Evolutionary conservation across 1,140 invertebrate genomes (phyloP), one percentile per base, ranked within the genome.

Genomic region (Monomorium pharaonis): DNA sequence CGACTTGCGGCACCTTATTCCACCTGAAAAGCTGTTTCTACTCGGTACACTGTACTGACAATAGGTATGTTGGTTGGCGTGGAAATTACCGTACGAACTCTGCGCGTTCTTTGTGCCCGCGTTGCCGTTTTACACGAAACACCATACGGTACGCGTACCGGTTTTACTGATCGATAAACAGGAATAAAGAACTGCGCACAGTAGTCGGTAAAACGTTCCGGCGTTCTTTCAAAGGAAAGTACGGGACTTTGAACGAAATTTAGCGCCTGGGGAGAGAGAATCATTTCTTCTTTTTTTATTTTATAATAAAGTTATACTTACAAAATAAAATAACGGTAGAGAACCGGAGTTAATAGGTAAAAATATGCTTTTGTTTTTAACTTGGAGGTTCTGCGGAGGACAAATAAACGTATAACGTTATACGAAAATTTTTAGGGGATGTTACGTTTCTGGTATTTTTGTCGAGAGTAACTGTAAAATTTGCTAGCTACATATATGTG

Each of bases 111-210:
- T 88, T 51, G 77, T 84, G 60, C 16, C 16, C 47, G n/a, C n/a
- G 37, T 27, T 75, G 49, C 27, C 54, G 65, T 88, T 88, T 86
- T 75, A 49, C 83, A 24, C 65, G 81, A 80, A 88, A 80, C 60
- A 27, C 65, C 37, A 67, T 12, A 58, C 72, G 33, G 21, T 63
- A 74, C 47, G 47, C 72, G 10, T 88, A 88, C 88, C 87, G 87
- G 87, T 89, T 89, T 62, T 77, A 54, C 30, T 6, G 88, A 89
- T 89, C 88, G 84, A 89, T 89, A 89, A 85, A 85, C 51, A 84
- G 87, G 42, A 78, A 85, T 77, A 65, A 51, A 89, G 81, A 88
- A 63, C 80, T 56, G 56, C 56, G 54, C 51, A 69, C 62, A 42
- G 33, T 84, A 67, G 51, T 24, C 49, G 54, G 33, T 76, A 27